Evolutionary conservation across 2,888 invertebrate species (phyloP), one percentile per base, ranked within the genome.

Genomic region (Calliopum simillimum): DNA sequence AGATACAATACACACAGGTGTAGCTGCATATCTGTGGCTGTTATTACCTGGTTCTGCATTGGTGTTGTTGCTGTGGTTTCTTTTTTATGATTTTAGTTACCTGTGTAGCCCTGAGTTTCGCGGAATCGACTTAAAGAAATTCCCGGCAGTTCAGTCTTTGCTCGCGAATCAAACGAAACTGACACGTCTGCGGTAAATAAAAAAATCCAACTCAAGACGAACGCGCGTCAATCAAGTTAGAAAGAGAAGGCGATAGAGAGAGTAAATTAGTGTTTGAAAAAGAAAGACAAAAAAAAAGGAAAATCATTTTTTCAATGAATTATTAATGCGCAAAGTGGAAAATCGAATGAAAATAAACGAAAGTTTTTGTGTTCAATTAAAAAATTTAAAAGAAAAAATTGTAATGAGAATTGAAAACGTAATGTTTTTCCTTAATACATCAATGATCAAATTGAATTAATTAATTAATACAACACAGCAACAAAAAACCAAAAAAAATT

Each of bases 131-230:
- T 59, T 47, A 23, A 67, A 59, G 41, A 41, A 25, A 41, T 19
- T 16, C 59, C 67, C 75, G 77, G 76, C 82, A 82, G 33, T 33
- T 33, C n/a, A 33, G 84, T 82, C 80, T 79, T 69, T 79, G 78
- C 79, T 83, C 81, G 83, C 83, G 81, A 75, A 82, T 77, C 75
- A 68, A 80, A 79, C 80, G 75, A 76, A 81, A 77, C 79, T 81
- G 84, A 83, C 83, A 83, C 84, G 83, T 83, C 79, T 80, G 76
- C 83, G 82, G 79, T 33, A 77, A 73, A 19, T 33, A 76, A 75
- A 71, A 75, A 71, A 73, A 72, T 66, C 58, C 51, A 69, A 55
- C 8, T 33, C 33, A 8, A 33, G 8, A 33, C 33, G 47, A 73
- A 68, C 64, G 25, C 64, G 25, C 44, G 33, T 56, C 14, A 59